Percentiles rank a stretch among this genome's conserved stretches.
Conservation (phyloP, 1,140 invertebrate species). For the Pseudobourletiella spinata region DNA sequence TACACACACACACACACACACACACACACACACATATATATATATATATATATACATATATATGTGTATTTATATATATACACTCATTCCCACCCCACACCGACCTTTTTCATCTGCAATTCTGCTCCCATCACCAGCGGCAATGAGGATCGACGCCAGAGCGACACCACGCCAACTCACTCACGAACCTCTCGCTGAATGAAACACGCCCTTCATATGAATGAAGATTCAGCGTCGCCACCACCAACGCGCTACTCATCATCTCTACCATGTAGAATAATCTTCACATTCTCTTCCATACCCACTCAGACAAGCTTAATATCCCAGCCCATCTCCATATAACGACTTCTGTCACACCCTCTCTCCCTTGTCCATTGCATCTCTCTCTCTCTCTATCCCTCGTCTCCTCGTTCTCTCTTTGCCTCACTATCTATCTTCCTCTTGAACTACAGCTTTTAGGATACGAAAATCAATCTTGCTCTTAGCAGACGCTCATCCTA, state of each 20-base stretch:
- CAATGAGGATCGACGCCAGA: constrained; percentile 10
- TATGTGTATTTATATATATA: background rate
- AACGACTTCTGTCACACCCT: constrained; percentile 20
- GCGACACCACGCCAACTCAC: constrained; percentile 19
- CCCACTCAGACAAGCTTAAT: constrained; percentile 11
- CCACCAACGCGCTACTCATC: constrained; percentile 15
- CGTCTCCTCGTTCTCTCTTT: background rate
- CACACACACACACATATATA: background rate
- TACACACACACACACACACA: background rate
- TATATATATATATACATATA: background rate
- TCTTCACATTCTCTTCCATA: constrained; percentile 1
- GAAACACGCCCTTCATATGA: constrained; percentile 29
- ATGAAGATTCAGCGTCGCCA: constrained; percentile 25
- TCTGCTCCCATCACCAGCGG: constrained; percentile 1
- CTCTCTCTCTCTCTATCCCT: background rate
- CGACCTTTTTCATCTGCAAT: background rate
- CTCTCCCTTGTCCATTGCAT: constrained; percentile 2
- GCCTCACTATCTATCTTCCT: background rate
- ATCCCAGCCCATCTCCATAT: constrained; percentile 19
- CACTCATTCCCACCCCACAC: background rate
- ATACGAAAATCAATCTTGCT: constrained; percentile 8
- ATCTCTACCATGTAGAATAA: constrained; percentile 9
- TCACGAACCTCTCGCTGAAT: constrained; percentile 21
- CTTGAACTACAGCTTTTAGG: background rate
- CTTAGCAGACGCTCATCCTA: background rate